Base-by-base conservation (phyloP, 2,113 vertebrate species). In the Elgaria multicarinata region DNA sequence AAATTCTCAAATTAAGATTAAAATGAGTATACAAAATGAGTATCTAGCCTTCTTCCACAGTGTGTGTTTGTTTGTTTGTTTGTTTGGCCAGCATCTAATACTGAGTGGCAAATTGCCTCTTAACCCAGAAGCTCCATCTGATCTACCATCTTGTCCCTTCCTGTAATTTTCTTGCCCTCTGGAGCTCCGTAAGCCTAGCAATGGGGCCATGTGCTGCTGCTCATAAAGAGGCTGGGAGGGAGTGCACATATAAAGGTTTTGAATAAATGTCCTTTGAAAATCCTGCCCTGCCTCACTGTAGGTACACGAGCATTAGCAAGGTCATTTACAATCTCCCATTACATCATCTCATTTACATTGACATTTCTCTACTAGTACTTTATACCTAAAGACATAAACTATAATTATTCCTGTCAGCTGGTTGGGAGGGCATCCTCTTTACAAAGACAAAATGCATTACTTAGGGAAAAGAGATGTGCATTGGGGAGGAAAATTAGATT, bases 261-360 rank as follows among this genome's bases (percentile, higher is more conserved):
- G 42, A 75, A 64, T n/a, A 83, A 75, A 62, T 33, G 36, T 10
- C n/a, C 72, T 86, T 62, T 55, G 6, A 62, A 75, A 64, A 77
- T 50, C 81, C 42, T 33, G 31, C 72, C 8, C 71, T 42, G 82
- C 76, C 72, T 81, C 86, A 90, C 64, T 39, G 86, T 87, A 74
- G 53, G 58, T 20, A 0, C 39, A 67, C 50, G 82, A 82, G 78
- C 66, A 82, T 9, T 67, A 81, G 66, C 85, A 83, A 85, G 83
- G 88, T 91, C 67, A 92, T 93, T 81, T 81, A 71, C 83, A 84
- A 85, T 4, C 2, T 58, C 36, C 33, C 2, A 50, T 67, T 90
- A 55, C 44, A 89, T 83, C 86, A 87, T 90, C 10, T 83, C 62
- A 55, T 89, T 92, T 92, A 92, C 91, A 90, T 36, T 77, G 81